A percentile compares a stretch with the other conserved stretches of the same genome.
Evolutionary conservation across 2,797 vertebrate species (phyloP).

Genomic region (Mycteria americana): DNA sequence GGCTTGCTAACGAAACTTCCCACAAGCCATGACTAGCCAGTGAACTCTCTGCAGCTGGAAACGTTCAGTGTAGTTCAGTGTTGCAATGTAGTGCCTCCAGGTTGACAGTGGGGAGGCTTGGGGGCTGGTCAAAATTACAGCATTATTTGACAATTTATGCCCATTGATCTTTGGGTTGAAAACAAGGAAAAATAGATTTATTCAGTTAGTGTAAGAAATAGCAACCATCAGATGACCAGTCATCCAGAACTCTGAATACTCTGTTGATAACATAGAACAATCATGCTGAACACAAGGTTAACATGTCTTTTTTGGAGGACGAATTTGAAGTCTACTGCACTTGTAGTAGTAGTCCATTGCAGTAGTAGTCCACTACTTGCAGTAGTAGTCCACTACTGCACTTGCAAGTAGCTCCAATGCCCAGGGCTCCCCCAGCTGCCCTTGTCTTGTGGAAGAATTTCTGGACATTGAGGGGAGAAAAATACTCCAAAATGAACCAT

Average conservation of each 20-base stretch:
- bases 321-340: not conserved
- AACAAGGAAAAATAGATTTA: not conserved
- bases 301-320: not conserved
- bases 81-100: not conserved
- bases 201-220: not conserved
- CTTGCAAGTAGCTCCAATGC: not conserved
- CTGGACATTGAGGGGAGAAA: not conserved
- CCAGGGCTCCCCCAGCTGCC: not conserved
- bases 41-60: not conserved
- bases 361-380: too few relatives aligned
- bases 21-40: not conserved
- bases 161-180: not conserved
- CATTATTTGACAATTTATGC: not conserved
- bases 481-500: not conserved
- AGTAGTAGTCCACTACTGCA: not conserved
- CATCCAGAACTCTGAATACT: not conserved
- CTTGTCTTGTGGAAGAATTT: not conserved
- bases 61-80: not conserved
- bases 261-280: not conserved
- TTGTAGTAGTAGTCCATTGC: too few relatives aligned
- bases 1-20: not conserved
- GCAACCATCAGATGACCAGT: not conserved
- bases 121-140: not conserved
- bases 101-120: not conserved
- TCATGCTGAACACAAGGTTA: not conserved